A percentile compares a stretch with the other conserved stretches of the same genome.
Conservation (phyloP, 2,888 invertebrate species). For the Hirtodrosophila trivittata region DNA sequence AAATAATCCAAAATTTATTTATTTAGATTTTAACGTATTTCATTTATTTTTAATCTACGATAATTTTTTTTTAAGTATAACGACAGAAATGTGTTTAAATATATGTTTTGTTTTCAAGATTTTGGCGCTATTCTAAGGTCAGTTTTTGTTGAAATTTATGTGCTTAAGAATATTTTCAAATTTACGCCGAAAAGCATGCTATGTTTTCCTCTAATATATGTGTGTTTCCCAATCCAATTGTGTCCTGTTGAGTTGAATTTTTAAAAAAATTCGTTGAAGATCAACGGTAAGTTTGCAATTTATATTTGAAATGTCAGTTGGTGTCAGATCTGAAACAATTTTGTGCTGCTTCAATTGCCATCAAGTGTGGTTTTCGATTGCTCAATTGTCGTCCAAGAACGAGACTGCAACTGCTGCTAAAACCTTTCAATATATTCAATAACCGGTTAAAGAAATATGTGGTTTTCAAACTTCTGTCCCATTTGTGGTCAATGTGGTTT, state of each 20-base stretch:
- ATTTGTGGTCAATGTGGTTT: slow-evolving; percentile 58
- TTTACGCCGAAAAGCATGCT: too few species aligned
- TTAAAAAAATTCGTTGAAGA: too few species aligned
- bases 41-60: not conserved
- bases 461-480: slow-evolving; percentile 41
- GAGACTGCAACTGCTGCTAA: slow-evolving; percentile 9
- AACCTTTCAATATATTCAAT: slow-evolving; percentile 32
- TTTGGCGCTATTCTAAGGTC: too few species aligned
- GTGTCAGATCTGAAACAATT: not conserved
- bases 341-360: slow-evolving; percentile 5
- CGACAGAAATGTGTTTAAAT: too few species aligned
- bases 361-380: slow-evolving; percentile 10
- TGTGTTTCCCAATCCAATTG: too few species aligned
- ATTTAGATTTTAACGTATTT: not conserved
- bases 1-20: not conserved
- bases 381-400: slow-evolving; percentile 20
- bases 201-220: too few species aligned
- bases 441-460: slow-evolving; percentile 39
- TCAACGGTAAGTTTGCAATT: too few species aligned
- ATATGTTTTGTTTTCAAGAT: too few species aligned
- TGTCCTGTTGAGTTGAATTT: too few species aligned
- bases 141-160: too few species aligned
- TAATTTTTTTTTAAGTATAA: not conserved
- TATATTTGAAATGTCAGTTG: not conserved
- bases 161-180: too few species aligned